A percentile compares a stretch with the other conserved stretches of the same genome.
Evolutionary conservation across 2,113 vertebrate genomes (phyloP).

Genomic region (Plestiodon gilberti): DNA sequence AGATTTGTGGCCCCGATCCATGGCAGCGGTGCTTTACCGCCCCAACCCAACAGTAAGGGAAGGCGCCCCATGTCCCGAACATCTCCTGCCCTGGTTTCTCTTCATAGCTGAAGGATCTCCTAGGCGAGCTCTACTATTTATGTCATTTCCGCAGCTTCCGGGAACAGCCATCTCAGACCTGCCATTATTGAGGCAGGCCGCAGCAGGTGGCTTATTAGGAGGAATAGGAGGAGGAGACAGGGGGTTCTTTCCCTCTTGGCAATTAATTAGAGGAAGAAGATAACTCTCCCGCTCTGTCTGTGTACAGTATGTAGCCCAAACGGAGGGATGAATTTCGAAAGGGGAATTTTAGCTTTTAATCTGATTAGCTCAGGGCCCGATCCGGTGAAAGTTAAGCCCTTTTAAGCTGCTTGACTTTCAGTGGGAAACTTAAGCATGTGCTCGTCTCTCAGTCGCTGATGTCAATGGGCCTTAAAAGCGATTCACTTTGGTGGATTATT

Average conservation of each 20-base stretch:
- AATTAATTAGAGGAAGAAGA: background rate
- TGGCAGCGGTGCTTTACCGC: background rate
- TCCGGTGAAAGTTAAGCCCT: background rate
- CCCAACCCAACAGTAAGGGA: background rate
- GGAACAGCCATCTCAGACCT: slow-evolving; percentile 8
- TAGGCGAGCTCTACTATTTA: background rate
- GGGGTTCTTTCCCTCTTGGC: slow-evolving; percentile 33
- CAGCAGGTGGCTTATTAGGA: slow-evolving; percentile 62
- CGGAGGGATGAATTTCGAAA: background rate
- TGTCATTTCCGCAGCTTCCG: background rate
- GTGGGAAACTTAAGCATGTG: no score
- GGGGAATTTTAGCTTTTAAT: no score
- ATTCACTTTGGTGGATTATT: background rate
- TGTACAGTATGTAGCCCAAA: no score
- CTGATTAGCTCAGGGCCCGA: background rate
- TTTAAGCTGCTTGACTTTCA: background rate
- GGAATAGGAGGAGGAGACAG: background rate
- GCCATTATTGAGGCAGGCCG: slow-evolving; percentile 6
- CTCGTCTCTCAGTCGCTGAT: background rate
- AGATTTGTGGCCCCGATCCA: background rate
- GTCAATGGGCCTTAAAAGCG: background rate
- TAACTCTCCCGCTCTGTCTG: no score
- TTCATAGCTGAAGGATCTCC: background rate
- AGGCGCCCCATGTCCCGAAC: background rate
- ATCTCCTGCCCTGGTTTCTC: background rate